Base-by-base conservation (phyloP, 2,113 vertebrate species). In the Ursus arctos region DNA sequence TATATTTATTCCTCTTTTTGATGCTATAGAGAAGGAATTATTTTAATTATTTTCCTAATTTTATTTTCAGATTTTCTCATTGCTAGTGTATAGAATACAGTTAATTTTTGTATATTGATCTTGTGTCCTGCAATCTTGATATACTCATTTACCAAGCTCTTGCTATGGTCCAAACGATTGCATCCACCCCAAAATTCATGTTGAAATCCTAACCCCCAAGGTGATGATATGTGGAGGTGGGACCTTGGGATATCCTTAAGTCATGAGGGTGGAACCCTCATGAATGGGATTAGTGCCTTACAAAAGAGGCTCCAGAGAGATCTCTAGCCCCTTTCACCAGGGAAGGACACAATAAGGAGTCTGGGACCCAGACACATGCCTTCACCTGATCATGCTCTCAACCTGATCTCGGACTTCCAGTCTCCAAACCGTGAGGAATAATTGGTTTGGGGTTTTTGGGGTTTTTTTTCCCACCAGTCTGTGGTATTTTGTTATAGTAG, bases 81-180 rank as follows among this genome's bases (percentile, higher is more conserved):
- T 74, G 8, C 16, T 53, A 53, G 16, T 77, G 2, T 71, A 57
- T 57, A 85, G 63, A 72, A 51, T 74, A 82, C 7, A 12, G 63
- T 67, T 95, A 65, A 95, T 76, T 80, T 76, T 43, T 85, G n/a
- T 47, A 15, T 93, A 49, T 91, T 31, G 55, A 59, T 57, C 55
- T 74, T 90, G 49, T 65, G 31, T 36, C 67, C 49, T 80, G 3
- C 9, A 49, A 76, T 43, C 16, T 87, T 87, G 28, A 40, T 94
- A 4, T 72, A 47, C 36, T 72, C 31, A 67, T 83, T n/a, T 77
- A 47, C 71, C 71, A 63, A 76, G 16, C n/a, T 84, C 53, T 86
- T 84, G 57, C 69, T 90, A n/a, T 76, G 15, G 16, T 77, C 57
- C 43, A 31, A 76, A 84, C 47, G 69, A 21, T 84, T 77, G 28